Evolutionary conservation across 2,888 invertebrate genomes (phyloP), one percentile per base, ranked within the genome.

Genomic region (Chalcis sispes): DNA sequence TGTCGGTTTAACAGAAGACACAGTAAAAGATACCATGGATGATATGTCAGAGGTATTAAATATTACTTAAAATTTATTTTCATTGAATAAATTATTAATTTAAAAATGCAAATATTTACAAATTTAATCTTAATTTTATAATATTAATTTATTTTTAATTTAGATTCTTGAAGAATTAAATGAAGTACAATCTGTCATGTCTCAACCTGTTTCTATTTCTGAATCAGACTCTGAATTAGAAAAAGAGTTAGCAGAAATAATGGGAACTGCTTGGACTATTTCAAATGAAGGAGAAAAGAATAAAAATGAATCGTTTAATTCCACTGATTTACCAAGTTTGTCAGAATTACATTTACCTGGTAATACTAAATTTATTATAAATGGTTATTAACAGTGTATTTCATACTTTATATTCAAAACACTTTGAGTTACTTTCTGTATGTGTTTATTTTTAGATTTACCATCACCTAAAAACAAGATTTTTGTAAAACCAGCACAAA

Each of bases 1-100:
- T 3, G 90, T 90, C 1, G 93, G 92, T 0, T 85, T 95, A 0
- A 91, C 91, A n/a, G 93, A 94, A 81, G 93, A 94, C 65, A 89
- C 90, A 2, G 94, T 94, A 0, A 91, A 91, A 80, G 93, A 95
- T 80, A 92, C 95, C 0, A 93, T 95, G 90, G 91, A 93, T 54
- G 93, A 95, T 80, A 89, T 95, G 64, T 92, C 92, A 82, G 95
- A 95, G 82, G 94, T 94, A 83, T 25, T 29, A 25, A 42, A n/a
- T n/a, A n/a, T 18, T 15, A 8, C 50, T 3, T 50, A 52, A 4
- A 7, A 36, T 46, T 61, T 50, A 40, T 20, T 25, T 27, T n/a
- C 50, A 3, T 8, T 36, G 67, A 13, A 18, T 64, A 70, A 52
- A 27, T 32, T 54, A 27, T 50, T 50, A 56, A 77, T 59, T 50